Conservation (phyloP, 1,140 invertebrate species). For the Eubasilissa regina region DNA sequence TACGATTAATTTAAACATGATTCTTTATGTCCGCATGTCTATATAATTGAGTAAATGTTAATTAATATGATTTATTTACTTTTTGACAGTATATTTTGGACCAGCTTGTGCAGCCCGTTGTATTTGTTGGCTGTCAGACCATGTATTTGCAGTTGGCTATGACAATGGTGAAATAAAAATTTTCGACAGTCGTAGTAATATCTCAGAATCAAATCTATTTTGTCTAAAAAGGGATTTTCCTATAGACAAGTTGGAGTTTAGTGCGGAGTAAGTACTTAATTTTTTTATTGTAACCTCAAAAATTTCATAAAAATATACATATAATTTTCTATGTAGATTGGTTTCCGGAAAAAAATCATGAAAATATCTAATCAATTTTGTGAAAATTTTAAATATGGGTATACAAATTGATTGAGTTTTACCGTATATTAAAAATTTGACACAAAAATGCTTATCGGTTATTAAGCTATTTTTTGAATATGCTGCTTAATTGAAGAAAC, state of each 20-base stretch:
- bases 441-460: no score
- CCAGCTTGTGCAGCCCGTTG: conserved; percentile 65
- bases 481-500: no score
- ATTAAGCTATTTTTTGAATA: no score
- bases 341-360: no score
- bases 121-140: conserved; percentile 66
- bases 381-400: no score
- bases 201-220: not conserved
- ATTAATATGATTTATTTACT: conserved; percentile 15
- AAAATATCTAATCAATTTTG: no score
- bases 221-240: conserved; percentile 43
- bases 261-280: conserved; percentile 46
- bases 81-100: conserved; percentile 63
- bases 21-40: not conserved
- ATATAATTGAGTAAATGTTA: not conserved
- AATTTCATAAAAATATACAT: not conserved
- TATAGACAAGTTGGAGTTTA: conserved; percentile 55
- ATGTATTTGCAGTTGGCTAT: conserved; percentile 66
- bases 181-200: conserved; percentile 61
- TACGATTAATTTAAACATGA: not conserved
- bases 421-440: no score
- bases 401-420: no score
- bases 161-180: conserved; percentile 66
- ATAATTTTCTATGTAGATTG: no score
- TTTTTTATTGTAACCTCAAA: conserved; percentile 1